phyloP scores from a whole-genome alignment of 2,888 invertebrate genomes.

The Latrodectus hesperus region DNA sequence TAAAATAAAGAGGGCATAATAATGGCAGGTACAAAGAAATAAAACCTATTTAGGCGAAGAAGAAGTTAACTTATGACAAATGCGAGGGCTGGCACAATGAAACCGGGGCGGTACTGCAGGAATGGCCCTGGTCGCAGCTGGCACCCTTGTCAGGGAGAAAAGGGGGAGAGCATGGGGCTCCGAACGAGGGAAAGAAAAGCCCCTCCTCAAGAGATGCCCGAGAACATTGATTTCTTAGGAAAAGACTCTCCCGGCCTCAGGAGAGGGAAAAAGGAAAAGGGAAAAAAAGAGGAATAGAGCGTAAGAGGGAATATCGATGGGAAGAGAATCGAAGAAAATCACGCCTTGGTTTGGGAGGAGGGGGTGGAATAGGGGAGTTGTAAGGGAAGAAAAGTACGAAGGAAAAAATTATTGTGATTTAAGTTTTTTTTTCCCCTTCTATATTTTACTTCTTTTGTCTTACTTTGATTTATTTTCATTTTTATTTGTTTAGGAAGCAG shows the following conservation, averaged over 20 bases:
- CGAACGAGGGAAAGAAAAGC: slow-evolving; percentile 29
- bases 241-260: slow-evolving; percentile 23
- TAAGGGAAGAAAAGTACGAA: neutral
- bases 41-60: slow-evolving; percentile 19
- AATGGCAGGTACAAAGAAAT: neutral
- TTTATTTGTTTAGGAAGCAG: slow-evolving; percentile 34
- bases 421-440: slow-evolving; percentile 11
- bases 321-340: slow-evolving; percentile 29
- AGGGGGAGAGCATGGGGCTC: slow-evolving; percentile 11
- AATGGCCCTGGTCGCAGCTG: slow-evolving; percentile 61
- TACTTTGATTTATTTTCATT: slow-evolving; percentile 47
- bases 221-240: slow-evolving; percentile 55
- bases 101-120: neutral
- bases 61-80: slow-evolving; percentile 62
- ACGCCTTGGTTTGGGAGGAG: slow-evolving; percentile 20
- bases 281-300: neutral
- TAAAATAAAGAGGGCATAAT: neutral
- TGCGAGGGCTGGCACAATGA: neutral
- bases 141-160: slow-evolving; percentile 26
- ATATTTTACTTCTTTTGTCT: slow-evolving; percentile 33
- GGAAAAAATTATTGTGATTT: slow-evolving; percentile 43
- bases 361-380: slow-evolving; percentile 17
- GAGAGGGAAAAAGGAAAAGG: slow-evolving; percentile 11
- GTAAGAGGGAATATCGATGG: slow-evolving; percentile 38
- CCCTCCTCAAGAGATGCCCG: slow-evolving; percentile 31